Percentiles rank a stretch among this genome's conserved stretches.
These are phyloP conservation scores for Frankliniella fusca DNA, from an alignment of 2,888 invertebrate species.

Conservation along the genomic window DNA sequence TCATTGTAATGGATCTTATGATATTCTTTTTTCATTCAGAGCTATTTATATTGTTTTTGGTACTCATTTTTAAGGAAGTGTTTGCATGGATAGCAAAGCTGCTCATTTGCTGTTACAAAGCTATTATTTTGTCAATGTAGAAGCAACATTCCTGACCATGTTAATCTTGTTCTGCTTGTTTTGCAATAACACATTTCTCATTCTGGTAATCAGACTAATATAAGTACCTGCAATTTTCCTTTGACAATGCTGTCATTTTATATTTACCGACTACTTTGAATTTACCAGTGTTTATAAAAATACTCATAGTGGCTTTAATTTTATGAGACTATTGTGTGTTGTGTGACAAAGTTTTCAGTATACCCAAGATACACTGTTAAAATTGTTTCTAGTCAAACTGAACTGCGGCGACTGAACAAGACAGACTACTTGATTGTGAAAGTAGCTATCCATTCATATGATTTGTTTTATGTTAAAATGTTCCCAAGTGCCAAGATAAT, in stretches of 20 bases:
- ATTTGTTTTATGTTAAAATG: not conserved
- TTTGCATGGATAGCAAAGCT: not conserved
- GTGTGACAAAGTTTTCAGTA: not conserved
- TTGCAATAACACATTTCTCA: not conserved
- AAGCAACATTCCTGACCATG: constrained; percentile 5
- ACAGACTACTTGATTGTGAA: not conserved
- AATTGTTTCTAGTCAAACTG: constrained; percentile 17
- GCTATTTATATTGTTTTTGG: not conserved
- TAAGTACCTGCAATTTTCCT: not conserved
- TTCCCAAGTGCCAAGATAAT: not conserved
- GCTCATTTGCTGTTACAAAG: not conserved
- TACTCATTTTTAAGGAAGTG: not conserved
- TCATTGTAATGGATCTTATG: constrained; percentile 17
- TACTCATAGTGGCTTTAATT: constrained; percentile 25
- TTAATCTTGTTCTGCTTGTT: not conserved
- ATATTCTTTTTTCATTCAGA: not conserved
- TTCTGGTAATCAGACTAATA: not conserved
- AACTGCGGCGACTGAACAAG: not conserved
- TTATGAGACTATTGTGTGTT: not conserved
- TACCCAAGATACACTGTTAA: not conserved
- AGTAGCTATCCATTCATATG: not conserved
- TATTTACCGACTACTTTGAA: not conserved
- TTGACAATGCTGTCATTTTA: not conserved
- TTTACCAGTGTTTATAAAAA: not conserved
- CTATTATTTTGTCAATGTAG: not conserved